These are phyloP conservation scores for Mormyrops boulengeri DNA, from an alignment of 2,797 vertebrate species.

Conservation along the genomic window DNA sequence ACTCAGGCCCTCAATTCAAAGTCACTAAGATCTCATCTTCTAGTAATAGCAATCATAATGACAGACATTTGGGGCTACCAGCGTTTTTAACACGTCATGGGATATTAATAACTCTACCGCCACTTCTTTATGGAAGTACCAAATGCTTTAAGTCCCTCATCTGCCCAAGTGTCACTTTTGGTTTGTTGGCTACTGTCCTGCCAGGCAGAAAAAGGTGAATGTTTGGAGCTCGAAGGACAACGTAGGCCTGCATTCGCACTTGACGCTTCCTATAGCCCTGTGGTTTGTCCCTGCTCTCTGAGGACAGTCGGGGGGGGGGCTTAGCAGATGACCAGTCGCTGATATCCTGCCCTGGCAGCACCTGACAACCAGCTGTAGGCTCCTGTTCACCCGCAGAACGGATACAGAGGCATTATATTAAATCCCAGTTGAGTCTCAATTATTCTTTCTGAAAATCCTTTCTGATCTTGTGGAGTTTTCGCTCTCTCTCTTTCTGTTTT, in stretches of 20 bases:
- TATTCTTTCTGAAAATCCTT: slow-evolving; percentile 17
- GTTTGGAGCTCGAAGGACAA: slow-evolving; percentile 29
- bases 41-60: not conserved
- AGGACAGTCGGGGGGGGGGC: slow-evolving; percentile 21
- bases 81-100: not conserved
- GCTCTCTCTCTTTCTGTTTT: not conserved
- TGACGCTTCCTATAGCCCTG: slow-evolving; percentile 32
- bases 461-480: slow-evolving; percentile 12
- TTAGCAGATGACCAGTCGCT: slow-evolving; percentile 22
- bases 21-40: not conserved
- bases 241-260: slow-evolving; percentile 25
- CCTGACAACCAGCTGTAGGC: not conserved
- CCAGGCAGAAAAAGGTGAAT: slow-evolving; percentile 32
- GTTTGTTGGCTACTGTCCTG: not conserved
- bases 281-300: slow-evolving; percentile 44
- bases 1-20: not conserved
- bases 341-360: not conserved
- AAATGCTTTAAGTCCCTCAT: not conserved
- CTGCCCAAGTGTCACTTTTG: not conserved
- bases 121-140: not conserved
- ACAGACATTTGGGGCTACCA: not conserved
- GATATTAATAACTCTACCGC: not conserved
- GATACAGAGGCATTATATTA: slow-evolving; percentile 18
- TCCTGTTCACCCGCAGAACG: slow-evolving; percentile 21
- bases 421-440: slow-evolving; percentile 26